Base-by-base conservation (phyloP, 2,888 invertebrate species). In the Stenolophus ochropezus region DNA sequence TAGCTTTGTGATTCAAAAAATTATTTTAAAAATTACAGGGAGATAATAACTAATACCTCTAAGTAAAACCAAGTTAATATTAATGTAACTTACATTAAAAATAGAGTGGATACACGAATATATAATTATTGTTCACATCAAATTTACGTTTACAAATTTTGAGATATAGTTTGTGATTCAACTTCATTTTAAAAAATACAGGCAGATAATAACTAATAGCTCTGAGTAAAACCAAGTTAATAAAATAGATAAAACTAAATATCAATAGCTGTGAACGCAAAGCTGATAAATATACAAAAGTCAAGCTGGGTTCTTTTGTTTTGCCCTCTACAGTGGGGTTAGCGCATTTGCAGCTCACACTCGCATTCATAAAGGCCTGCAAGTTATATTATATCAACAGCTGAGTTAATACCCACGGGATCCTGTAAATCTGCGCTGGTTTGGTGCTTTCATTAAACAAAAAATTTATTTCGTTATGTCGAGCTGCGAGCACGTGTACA, bases 361-460 rank as follows among this genome's bases (percentile, higher is more conserved):
- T 61, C n/a, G 61, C 23, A 14, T 25, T 61, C 61, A 61, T 61
- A 61, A 23, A 61, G 33, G 18, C 65, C 6, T 33, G 18, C 33
- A 69, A 18, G 27, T 69, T 73, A 49, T 49, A 73, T 73, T 49
- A 73, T 49, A 73, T 73, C 73, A 73, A 73, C 49, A 49, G 73
- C 49, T 73, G 73, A 73, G 73, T 73, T 73, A 73, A 73, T 73
- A 49, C 73, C 73, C 23, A 18, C 0, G 11, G 49, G 49, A 73
- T 49, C 73, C 73, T 49, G 33, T 73, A 73, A 73, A 73, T 73
- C 73, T 73, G n/a, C 73, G 14, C 42, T 49, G 73, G 73, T 49
- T 47, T 49, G 73, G 73, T 23, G 73, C 73, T 73, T 73, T 73
- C 73, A 73, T 73, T 73, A 73, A 73, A 49, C 73, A 73, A 73